Evolutionary conservation across 1,140 invertebrate species (phyloP).

Genomic region (Cyphomyrmex costatus): DNA sequence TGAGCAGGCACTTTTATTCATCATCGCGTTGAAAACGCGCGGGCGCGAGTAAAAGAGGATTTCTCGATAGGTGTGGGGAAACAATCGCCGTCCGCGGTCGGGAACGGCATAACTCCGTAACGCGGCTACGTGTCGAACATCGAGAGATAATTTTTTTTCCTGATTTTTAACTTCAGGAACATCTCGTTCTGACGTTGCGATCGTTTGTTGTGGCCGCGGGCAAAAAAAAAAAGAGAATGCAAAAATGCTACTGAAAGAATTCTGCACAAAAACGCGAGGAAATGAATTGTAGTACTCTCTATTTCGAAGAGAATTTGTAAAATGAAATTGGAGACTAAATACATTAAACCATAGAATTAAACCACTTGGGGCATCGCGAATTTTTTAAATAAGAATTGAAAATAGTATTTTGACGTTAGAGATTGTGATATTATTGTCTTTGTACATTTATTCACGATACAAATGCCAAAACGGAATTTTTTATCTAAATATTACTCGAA

Average conservation of each 20-base stretch:
- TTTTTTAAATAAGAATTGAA: neutral
- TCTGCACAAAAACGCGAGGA: neutral
- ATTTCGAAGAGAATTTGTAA: neutral
- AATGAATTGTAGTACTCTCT: neutral
- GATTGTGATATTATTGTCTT: neutral
- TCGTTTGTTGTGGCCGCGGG: conserved; percentile 11
- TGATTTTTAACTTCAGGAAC: conserved; percentile 4
- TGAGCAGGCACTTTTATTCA: conserved; percentile 52
- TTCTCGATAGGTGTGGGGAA: conserved; percentile 37
- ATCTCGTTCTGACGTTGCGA: neutral
- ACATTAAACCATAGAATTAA: neutral
- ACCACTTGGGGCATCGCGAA: neutral
- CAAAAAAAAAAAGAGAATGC: neutral
- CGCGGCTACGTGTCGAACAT: conserved; percentile 24
- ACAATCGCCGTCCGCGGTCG: conserved; percentile 10
- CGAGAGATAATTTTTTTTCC: conserved; percentile 36
- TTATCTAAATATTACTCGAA: conserved; percentile 12
- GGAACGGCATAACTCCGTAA: neutral
- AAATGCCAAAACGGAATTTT: neutral
- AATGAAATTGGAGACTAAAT: conserved; percentile 1
- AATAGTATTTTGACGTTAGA: neutral
- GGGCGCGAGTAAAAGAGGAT: conserved; percentile 28
- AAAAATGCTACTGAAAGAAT: conserved; percentile 1
- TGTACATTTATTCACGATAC: neutral
- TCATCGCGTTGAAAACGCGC: conserved; percentile 35